These are phyloP conservation scores for Ectobius pallidus DNA, from an alignment of 2,888 invertebrate species.

Conservation along the genomic window DNA sequence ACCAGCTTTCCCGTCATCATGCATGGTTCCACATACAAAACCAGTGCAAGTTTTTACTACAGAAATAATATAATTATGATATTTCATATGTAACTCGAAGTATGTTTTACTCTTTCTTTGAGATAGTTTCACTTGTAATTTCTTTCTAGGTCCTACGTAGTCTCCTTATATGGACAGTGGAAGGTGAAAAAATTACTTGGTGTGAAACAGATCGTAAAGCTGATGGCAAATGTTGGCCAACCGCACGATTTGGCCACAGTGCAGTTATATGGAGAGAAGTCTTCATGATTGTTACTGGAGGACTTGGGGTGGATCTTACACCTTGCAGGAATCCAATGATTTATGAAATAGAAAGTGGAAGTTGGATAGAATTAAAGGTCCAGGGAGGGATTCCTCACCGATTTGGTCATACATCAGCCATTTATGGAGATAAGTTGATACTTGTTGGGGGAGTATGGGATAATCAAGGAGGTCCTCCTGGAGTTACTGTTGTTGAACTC, in stretches of 20 bases:
- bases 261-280: conserved; percentile 47
- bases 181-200: not conserved
- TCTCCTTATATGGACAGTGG: conserved; percentile 20
- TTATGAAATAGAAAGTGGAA: conserved; percentile 43
- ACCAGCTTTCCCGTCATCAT: too few relatives aligned
- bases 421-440: conserved; percentile 50
- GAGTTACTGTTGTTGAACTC: conserved; percentile 52
- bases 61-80: too few relatives aligned
- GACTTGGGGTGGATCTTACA: conserved; percentile 47
- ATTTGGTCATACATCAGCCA: conserved; percentile 53
- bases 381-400: conserved; percentile 42
- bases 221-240: conserved; percentile 46
- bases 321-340: conserved; percentile 48
- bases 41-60: too few relatives aligned
- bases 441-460: conserved; percentile 54
- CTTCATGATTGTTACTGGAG: conserved; percentile 49
- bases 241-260: conserved; percentile 50
- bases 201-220: not conserved
- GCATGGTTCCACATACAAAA: too few relatives aligned
- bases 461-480: conserved; percentile 51
- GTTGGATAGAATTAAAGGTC: conserved; percentile 46
- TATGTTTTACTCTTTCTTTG: too few relatives aligned
- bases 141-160: conserved; percentile 44
- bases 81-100: too few relatives aligned
- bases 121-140: too few relatives aligned